These are phyloP conservation scores for Caenorhabditis sp. DNA, from an alignment of 2,888 invertebrate species.

Conservation along the genomic window DNA sequence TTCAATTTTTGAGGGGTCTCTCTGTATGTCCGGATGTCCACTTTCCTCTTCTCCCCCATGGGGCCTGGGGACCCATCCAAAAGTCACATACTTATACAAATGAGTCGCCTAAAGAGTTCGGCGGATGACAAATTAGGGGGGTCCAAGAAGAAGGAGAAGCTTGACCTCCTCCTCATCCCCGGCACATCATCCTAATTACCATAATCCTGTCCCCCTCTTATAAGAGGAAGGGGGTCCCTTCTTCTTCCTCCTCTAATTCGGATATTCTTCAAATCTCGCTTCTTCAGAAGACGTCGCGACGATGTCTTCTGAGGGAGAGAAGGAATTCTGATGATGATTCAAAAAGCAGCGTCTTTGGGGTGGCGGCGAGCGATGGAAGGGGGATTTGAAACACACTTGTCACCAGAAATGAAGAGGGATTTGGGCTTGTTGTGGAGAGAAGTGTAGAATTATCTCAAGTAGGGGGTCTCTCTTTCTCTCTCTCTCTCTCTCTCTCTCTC, in stretches of 20 bases:
- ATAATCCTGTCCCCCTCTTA: conserved; percentile 9
- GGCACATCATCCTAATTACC: conserved; percentile 25
- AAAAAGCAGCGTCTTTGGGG: no score
- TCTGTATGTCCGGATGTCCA: not conserved
- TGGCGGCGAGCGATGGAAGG: not conserved
- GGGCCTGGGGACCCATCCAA: not conserved
- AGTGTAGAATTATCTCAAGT: not conserved
- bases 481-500: no score
- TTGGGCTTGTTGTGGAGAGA: no score
- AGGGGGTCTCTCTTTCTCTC: no score
- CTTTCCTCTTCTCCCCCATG: not conserved
- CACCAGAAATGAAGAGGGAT: not conserved
- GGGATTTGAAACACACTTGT: conserved; percentile 34
- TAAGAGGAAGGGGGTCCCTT: not conserved
- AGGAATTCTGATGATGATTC: no score
- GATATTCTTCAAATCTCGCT: no score
- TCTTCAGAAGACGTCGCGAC: not conserved
- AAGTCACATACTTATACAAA: conserved; percentile 3
- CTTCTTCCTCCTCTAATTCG: not conserved
- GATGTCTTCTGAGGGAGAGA: not conserved
- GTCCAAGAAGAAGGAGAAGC: not conserved
- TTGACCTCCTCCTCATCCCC: not conserved
- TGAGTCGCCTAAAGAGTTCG: not conserved
- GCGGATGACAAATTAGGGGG: conserved; percentile 16
- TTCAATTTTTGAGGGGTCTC: not conserved